Conservation (phyloP, 2,113 vertebrate species). For the Megalops atlanticus region DNA sequence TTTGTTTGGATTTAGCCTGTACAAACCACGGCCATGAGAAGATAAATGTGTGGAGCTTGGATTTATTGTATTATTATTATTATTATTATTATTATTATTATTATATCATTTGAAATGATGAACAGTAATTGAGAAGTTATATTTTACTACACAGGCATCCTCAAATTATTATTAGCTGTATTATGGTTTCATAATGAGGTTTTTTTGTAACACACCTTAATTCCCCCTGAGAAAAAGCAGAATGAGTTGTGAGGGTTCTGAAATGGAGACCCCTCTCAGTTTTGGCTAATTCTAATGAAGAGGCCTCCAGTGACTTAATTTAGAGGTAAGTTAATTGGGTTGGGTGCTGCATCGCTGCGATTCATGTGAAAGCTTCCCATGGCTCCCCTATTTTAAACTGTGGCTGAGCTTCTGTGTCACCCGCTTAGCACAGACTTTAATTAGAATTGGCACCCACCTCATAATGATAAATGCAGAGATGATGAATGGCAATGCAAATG, state of each 20-base stretch:
- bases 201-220: slow-evolving; percentile 53
- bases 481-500: slow-evolving; percentile 99
- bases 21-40: neutral
- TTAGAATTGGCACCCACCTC: slow-evolving; percentile 95
- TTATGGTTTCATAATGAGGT: slow-evolving; percentile 49
- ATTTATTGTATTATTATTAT: neutral
- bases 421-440: slow-evolving; percentile 94
- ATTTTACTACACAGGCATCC: neutral
- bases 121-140: too few species aligned
- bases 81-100: too few species aligned
- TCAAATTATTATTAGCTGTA: slow-evolving; percentile 47
- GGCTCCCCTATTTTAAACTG: slow-evolving; percentile 70
- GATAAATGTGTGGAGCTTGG: too few species aligned
- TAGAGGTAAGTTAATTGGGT: slow-evolving; percentile 88
- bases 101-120: too few species aligned
- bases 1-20: slow-evolving; percentile 41
- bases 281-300: slow-evolving; percentile 77
- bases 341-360: slow-evolving; percentile 82
- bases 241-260: slow-evolving; percentile 44
- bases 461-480: slow-evolving; percentile 91
- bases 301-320: slow-evolving; percentile 80
- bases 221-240: slow-evolving; percentile 49
- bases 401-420: slow-evolving; percentile 80
- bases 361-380: slow-evolving; percentile 81
- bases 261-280: slow-evolving; percentile 54